Evolutionary conservation across 2,113 vertebrate genomes (phyloP).

Genomic region (Podocnemis expansa): DNA sequence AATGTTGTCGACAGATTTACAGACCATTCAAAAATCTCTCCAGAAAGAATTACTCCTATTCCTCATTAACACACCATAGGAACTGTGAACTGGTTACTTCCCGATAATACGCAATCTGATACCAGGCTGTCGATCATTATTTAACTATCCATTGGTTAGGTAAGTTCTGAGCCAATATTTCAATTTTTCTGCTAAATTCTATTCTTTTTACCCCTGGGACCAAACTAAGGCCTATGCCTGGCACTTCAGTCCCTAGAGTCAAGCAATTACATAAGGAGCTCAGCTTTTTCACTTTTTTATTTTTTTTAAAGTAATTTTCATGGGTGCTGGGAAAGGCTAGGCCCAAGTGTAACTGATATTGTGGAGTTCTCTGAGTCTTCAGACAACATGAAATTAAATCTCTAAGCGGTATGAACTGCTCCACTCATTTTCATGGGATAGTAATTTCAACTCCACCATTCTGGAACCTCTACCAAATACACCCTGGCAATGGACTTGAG

Average conservation of each 20-base stretch:
- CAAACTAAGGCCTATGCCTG: background rate
- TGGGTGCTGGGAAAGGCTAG: background rate
- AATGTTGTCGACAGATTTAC: background rate
- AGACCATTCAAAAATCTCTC: too few species aligned
- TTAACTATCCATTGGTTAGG: background rate
- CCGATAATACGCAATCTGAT: background rate
- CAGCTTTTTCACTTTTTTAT: background rate
- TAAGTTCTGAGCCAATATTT: background rate
- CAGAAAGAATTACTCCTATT: background rate
- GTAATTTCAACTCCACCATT: background rate
- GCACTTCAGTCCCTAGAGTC: background rate
- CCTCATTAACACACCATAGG: background rate
- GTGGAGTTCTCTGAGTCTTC: background rate
- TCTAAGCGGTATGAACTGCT: background rate
- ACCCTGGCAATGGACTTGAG: background rate
- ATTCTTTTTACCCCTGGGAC: background rate
- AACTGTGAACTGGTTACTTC: background rate
- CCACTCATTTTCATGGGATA: background rate
- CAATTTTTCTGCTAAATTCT: background rate
- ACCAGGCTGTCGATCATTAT: background rate
- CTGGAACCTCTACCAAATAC: background rate
- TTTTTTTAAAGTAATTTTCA: background rate
- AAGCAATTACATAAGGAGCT: background rate
- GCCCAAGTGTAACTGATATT: background rate
- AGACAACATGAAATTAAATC: background rate